Base-by-base conservation (phyloP, 1,140 invertebrate species). In the Drosophila arizonae region DNA sequence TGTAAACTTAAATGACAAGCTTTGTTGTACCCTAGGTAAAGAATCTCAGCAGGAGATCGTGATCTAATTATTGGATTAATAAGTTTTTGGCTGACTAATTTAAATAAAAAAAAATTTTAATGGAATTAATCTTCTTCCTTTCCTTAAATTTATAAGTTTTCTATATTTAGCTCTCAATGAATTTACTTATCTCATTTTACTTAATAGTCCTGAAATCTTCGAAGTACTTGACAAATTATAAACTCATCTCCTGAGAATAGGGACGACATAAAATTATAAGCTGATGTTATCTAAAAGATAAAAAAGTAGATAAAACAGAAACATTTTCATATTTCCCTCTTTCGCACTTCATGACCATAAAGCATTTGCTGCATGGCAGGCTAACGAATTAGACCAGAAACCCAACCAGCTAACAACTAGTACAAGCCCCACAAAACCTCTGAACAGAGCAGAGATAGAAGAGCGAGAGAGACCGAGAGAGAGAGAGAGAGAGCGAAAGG, bases 301-400 rank as follows among this genome's bases (percentile, higher is more conserved):
- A 86, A 33, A 33, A 33, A 33, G 6, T 0, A 33, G 33, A 30
- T 4, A 36, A 36, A 36, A 36, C 9, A 36, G 8, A 85, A 78
- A 77, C 63, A 50, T 68, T 69, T 76, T 81, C 84, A 88, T 82
- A 88, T 82, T 87, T 87, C 84, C 79, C 84, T 88, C 73, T 79
- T 88, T 87, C 84, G 73, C 84, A 87, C 84, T 88, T 88, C 84
- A 87, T 87, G 79, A 87, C 84, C 70, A 88, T 88, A 87, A 87
- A 87, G 58, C 84, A 87, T 88, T 87, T 84, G 72, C 36, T 57
- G 63, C 58, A 70, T 66, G 50, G 56, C 61, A 26, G 72, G 60
- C 80, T 67, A 85, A 80, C 81, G 81, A 85, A 85, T 84, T 84
- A 79, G 72, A 84, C 52, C 60, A 67, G 10, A 36, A 69, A 77